Base-by-base conservation (phyloP, 2,888 invertebrate genomes). In the Lepetodrilus schrolli region DNA sequence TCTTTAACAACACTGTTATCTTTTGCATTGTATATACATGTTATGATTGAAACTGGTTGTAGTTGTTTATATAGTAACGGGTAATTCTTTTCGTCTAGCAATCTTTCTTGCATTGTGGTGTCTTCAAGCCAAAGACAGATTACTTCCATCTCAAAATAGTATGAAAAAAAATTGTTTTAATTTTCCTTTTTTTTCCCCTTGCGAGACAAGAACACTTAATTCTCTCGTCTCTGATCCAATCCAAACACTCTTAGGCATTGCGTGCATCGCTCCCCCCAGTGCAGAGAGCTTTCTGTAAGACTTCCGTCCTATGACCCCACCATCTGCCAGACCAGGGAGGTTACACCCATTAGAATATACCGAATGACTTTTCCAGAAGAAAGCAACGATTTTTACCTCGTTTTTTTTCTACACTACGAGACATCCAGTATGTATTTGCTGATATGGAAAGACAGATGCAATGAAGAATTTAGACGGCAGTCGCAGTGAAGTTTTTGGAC, bases 321-420 rank as follows among this genome's bases (percentile, higher is more conserved):
- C 58, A 58, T 58, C 58, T 58, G 58, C 34, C 34, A 26, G 5
- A 7, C n/a, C 10, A 10, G 17, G 13, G 30, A 4, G 58, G 58
- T 13, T 26, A 58, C 58, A 34, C 58, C 58, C 58, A 43, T 58
- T 30, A 17, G 30, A 34, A 30, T 58, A 58, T 58, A 58, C 58
- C 34, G 30, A 58, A 58, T 58, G 58, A 58, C 58, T 58, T 58
- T 30, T 13, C 58, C 58, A 58, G 58, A 34, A 13, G 26, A 23
- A 2, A 17, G n/a, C n/a, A n/a, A n/a, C n/a, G n/a, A n/a, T n/a
- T 17, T 50, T 17, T 30, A 21, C 17, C 58, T 17, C 13, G 17
- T 30, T 4, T 26, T 17, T 58, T 58, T 58, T 58, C 17, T 58
- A 30, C 58, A 26, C 58, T 30, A 26, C 17, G 34, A 7, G 30